phyloP scores from a whole-genome alignment of 1,140 invertebrate species.

The Neotoxoptera formosana region DNA sequence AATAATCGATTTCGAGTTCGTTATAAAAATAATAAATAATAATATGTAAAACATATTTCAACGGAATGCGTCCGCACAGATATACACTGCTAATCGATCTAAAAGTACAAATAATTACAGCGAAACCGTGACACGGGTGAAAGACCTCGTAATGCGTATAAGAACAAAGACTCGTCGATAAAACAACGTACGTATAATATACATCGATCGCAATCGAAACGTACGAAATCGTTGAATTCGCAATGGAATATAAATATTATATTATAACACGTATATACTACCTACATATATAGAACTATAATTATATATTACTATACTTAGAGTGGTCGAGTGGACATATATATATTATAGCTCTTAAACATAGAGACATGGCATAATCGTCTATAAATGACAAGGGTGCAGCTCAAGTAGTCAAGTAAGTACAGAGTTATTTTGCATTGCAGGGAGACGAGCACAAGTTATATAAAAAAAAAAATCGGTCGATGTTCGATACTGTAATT shows the following conservation, averaged over 20 bases:
- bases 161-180: background rate
- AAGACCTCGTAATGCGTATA: background rate
- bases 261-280: background rate
- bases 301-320: too few species aligned
- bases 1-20: background rate
- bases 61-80: background rate
- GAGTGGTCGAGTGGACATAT: too few species aligned
- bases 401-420: background rate
- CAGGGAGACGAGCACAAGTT: background rate
- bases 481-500: background rate
- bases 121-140: background rate
- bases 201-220: background rate
- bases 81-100: background rate
- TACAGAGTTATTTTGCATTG: too few species aligned
- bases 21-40: conserved; percentile 14
- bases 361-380: background rate
- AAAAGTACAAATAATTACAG: conserved; percentile 20
- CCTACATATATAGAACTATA: background rate
- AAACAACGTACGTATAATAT: background rate
- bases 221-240: background rate
- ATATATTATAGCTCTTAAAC: background rate
- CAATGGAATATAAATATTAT: conserved; percentile 2
- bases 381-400: background rate
- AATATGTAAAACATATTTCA: background rate
- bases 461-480: background rate